phyloP scores from a whole-genome alignment of 2,797 vertebrate genomes.

The Phataginus tricuspis region DNA sequence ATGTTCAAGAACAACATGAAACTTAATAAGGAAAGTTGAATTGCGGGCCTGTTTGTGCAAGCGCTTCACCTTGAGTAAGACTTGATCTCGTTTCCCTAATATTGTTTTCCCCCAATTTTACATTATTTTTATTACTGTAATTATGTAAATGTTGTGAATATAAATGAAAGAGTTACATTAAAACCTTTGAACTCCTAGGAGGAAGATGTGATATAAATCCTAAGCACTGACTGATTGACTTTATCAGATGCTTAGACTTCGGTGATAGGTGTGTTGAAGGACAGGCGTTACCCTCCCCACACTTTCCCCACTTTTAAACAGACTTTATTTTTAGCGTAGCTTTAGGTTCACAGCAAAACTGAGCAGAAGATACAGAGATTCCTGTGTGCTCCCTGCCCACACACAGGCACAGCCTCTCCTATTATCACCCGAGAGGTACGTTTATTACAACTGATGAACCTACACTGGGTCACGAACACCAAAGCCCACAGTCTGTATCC shows the following conservation, averaged over 20 bases:
- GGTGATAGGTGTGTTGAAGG: background rate
- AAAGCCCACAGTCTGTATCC: background rate
- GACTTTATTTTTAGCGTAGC: background rate
- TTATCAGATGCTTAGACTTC: no score
- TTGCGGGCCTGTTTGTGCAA: background rate
- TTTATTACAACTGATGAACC: background rate
- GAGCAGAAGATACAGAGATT: background rate
- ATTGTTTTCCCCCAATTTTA: background rate
- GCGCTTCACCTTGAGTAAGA: slow-evolving; percentile 11
- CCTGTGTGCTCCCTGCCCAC: background rate
- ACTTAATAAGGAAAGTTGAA: slow-evolving; percentile 10
- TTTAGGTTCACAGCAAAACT: background rate
- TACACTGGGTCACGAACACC: background rate
- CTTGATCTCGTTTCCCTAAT: background rate
- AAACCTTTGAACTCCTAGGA: background rate
- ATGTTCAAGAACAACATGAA: background rate
- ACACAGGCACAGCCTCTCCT: background rate
- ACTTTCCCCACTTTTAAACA: background rate
- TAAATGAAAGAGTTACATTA: background rate
- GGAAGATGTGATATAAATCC: background rate
- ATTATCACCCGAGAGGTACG: background rate
- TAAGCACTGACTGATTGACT: background rate
- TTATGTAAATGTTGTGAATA: background rate
- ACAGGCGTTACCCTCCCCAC: background rate
- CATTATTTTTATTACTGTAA: background rate